Evolutionary conservation across 2,888 invertebrate genomes (phyloP), one percentile per base, ranked within the genome.

Genomic region (Euzetes globulus): DNA sequence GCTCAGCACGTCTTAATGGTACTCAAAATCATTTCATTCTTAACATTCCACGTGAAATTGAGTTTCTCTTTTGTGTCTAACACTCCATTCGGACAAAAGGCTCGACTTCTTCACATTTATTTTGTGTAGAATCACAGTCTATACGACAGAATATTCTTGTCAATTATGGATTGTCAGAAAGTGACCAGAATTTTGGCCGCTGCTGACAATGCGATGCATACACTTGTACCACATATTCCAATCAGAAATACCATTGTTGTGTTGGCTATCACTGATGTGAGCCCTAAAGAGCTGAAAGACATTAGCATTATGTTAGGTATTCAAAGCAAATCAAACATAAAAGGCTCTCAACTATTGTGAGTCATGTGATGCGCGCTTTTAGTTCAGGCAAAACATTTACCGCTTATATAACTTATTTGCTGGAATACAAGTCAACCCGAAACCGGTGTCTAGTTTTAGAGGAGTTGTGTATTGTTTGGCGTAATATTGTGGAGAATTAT

Each of bases 21-120:
- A n/a, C 33, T 37, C 17, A 65, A 9, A 65, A 65, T 37, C n/a
- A 65, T 37, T n/a, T 65, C 65, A 65, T 65, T 65, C 65, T 19
- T 37, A 37, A 65, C 65, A 65, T 65, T 65, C 65, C 65, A 3
- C 37, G n/a, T 33, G 29, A 65, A 65, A 65, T 65, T 65, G 65
- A 65, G 65, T 65, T 65, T 65, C 37, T 5, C 65, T 65, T 22
- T 33, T 65, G 65, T 37, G n/a, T 41, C 37, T 33, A 33, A 60
- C 27, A 25, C 37, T 37, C 9, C 37, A 25, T 33, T 65, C 37
- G 65, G 65, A 65, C 65, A 65, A 13, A 65, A 65, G 37, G n/a
- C 37, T 37, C 65, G 55, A 55, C 55, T 58, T 6, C 60, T 60
- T 65, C n/a, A n/a, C 33, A 65, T 19, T 37, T n/a, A 65, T 65